Evolutionary conservation across 2,113 vertebrate genomes (phyloP).

Genomic region (Casuarius casuarius): DNA sequence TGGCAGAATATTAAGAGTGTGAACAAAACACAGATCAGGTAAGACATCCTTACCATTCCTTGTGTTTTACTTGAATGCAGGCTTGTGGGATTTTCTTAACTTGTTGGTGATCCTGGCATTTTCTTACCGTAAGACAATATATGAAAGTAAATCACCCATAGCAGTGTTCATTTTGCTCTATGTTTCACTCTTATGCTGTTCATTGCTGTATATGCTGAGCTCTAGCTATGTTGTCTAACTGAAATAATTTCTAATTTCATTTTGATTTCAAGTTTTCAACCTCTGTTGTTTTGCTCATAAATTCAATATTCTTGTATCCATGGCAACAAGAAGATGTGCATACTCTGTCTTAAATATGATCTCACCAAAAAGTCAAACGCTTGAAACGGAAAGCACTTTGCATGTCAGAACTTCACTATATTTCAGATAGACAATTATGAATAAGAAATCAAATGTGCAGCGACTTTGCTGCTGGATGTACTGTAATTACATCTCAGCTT

Average conservation of each 20-base stretch:
- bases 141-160: neutral
- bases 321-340: conserved; percentile 30
- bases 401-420: neutral
- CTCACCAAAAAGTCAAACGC: neutral
- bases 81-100: neutral
- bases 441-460: conserved; percentile 19
- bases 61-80: neutral
- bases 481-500: conserved; percentile 14
- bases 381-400: conserved; percentile 29
- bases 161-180: neutral
- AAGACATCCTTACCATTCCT: neutral
- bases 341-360: conserved; percentile 25
- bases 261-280: conserved; percentile 31
- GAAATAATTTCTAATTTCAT: neutral
- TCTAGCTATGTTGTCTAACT: neutral
- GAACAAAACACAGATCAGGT: neutral
- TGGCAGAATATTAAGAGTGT: neutral
- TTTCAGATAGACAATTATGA: conserved; percentile 35
- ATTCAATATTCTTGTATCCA: conserved; percentile 26
- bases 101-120: neutral
- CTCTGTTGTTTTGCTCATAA: conserved; percentile 7
- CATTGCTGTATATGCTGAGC: neutral
- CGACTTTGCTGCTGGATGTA: neutral
- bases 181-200: neutral
- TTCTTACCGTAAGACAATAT: neutral